Evolutionary conservation across 2,888 invertebrate genomes (phyloP), one percentile per base, ranked within the genome.

Genomic region (Eumacrocentrus americanus): DNA sequence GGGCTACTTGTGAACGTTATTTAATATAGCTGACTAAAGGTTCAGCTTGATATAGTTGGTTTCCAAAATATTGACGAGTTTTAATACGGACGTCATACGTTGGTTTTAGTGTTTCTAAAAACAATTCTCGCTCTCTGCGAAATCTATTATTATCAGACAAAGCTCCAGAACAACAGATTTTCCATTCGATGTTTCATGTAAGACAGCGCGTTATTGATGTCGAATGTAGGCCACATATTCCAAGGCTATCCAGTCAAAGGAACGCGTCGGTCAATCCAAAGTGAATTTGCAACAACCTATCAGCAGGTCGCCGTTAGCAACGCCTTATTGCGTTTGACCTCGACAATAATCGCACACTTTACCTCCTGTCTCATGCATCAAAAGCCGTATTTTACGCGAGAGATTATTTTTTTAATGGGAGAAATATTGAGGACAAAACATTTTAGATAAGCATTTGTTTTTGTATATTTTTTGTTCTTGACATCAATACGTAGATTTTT

Each of bases 301-400:
- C 47, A 51, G 29, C 38, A 34, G 40, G 50, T 58, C 51, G 40
- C 58, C 22, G 34, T 42, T 42, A 42, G 40, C 34, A 58, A 51
- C 58, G 29, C 42, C 58, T 51, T 58, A 51, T 50, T 58, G 34
- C 14, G 34, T 22, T 29, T 34, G 58, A 46, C 58, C 58, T 52
- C 58, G 52, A 51, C 51, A 23, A 46, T 52, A 52, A 58, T 58
- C 51, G 46, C 58, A 34, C 14, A 25, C 12, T 54, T 50, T 50
- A 50, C 16, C 34, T 34, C 25, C 20, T 35, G 47, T 25, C n/a
- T 48, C 29, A 40, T 48, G 18, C 25, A 48, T 47, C 29, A 51
- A 42, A 42, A 14, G 4, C 4, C 11, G 38, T 46, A n/a, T 25
- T 46, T 12, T 11, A 25, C 23, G 12, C 14, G 20, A 3, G 2